Conservation (phyloP, 2,797 vertebrate species). For the Distichodus sexfasciatus region DNA sequence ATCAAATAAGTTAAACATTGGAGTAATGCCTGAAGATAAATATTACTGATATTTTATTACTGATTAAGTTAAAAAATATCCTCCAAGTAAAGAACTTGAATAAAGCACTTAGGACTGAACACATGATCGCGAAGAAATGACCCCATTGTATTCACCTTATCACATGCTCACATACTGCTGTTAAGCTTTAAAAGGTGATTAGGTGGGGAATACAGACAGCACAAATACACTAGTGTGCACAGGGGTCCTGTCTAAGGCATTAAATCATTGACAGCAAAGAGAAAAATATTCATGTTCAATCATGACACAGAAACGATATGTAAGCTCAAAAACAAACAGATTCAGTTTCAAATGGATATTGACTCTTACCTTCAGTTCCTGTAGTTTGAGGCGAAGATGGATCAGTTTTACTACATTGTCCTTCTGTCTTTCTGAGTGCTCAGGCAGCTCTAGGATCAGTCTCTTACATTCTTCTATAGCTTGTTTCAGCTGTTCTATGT, state of each 20-base stretch:
- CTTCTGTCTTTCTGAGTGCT: slow-evolving; percentile 93
- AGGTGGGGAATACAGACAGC: no score
- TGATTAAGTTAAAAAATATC: neutral
- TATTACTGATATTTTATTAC: neutral
- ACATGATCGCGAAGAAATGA: neutral
- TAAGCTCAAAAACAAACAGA: neutral
- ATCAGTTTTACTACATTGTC: slow-evolving; percentile 93
- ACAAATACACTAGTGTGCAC: no score
- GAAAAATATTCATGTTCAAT: neutral
- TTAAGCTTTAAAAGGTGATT: neutral
- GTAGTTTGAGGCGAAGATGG: slow-evolving; percentile 93
- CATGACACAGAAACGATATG: neutral
- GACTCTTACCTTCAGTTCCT: slow-evolving; percentile 93
- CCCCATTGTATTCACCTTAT: neutral
- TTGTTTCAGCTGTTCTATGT: slow-evolving; percentile 85
- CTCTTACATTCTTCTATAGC: slow-evolving; percentile 94
- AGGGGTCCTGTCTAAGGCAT: neutral
- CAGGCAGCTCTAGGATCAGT: slow-evolving; percentile 87
- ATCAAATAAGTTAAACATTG: neutral
- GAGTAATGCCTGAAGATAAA: no score
- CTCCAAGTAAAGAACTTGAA: neutral
- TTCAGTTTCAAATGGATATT: neutral
- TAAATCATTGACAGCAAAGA: no score
- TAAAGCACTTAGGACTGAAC: neutral
- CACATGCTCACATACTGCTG: neutral